Percentiles rank a stretch among this genome's conserved stretches.
These are phyloP conservation scores for Lacanobia wlatinum DNA, from an alignment of 2,888 invertebrate genomes.

Conservation along the genomic window DNA sequence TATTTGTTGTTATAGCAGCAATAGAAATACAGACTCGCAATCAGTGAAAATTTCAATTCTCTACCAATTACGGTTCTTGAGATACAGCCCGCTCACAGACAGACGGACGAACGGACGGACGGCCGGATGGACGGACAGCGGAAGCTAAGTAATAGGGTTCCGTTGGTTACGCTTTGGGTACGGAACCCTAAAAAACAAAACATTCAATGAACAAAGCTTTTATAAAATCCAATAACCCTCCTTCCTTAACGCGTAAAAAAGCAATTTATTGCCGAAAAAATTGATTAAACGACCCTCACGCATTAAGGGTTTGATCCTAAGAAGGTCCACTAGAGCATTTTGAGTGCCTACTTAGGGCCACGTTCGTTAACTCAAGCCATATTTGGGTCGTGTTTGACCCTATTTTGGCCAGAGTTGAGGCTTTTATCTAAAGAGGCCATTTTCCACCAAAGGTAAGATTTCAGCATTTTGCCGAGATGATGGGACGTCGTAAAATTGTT, in stretches of 20 bases:
- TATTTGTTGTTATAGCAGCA: no score
- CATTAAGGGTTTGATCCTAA: conserved; percentile 46
- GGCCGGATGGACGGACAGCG: no score
- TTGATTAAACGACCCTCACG: conserved; percentile 57
- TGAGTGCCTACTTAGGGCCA: conserved; percentile 61
- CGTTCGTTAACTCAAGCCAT: conserved; percentile 59
- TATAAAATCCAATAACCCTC: conserved; percentile 1
- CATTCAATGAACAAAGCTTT: conserved; percentile 8
- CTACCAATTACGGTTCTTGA: no score
- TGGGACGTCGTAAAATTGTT: conserved; percentile 44
- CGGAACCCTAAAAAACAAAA: no score
- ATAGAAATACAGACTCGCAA: no score
- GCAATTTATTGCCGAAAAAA: conserved; percentile 52
- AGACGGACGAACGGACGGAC: no score
- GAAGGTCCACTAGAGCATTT: conserved; percentile 55
- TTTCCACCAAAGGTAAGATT: conserved; percentile 57
- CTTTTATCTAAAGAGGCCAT: conserved; percentile 67
- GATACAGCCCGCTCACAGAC: no score
- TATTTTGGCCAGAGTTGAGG: conserved; percentile 57
- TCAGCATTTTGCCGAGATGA: conserved; percentile 39
- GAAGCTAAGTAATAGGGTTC: no score
- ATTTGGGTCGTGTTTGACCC: conserved; percentile 59
- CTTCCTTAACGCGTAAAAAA: conserved; percentile 30
- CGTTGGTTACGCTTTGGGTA: no score
- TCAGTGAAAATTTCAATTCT: no score